These are phyloP conservation scores for Cuculus canorus DNA, from an alignment of 2,797 vertebrate species.

Conservation along the genomic window DNA sequence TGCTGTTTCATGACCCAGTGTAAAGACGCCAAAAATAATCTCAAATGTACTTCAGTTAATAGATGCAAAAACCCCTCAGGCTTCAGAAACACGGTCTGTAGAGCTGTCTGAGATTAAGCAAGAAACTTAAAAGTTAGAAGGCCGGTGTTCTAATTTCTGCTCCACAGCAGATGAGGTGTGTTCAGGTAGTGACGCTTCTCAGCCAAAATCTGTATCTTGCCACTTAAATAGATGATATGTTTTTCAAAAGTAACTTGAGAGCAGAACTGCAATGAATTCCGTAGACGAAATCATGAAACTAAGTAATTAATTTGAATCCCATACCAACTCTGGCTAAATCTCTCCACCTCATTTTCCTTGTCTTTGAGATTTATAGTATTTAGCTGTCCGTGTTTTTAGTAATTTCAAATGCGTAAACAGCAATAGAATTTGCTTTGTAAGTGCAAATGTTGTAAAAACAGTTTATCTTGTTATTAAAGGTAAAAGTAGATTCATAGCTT, in stretches of 20 bases:
- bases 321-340: not conserved
- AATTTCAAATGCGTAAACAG: not conserved
- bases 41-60: constrained; percentile 34
- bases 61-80: constrained; percentile 1
- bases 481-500: not conserved
- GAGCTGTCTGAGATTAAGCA: constrained; percentile 10
- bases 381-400: not conserved
- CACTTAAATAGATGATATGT: not conserved
- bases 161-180: not conserved
- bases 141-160: not conserved
- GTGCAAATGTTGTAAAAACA: not conserved
- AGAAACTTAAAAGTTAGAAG: not conserved
- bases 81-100: not conserved
- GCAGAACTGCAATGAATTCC: not conserved
- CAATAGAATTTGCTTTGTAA: not conserved
- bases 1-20: constrained; percentile 54
- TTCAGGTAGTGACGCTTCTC: not conserved
- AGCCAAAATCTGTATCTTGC: not conserved
- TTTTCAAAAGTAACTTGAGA: not conserved
- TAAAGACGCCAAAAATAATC: constrained; percentile 58
- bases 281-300: not conserved
- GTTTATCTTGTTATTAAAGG: not conserved
- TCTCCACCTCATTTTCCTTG: not conserved
- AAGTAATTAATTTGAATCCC: not conserved
- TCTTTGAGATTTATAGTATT: not conserved